Base-by-base conservation (phyloP, 2,797 vertebrate genomes). In the Semotilus atromaculatus region DNA sequence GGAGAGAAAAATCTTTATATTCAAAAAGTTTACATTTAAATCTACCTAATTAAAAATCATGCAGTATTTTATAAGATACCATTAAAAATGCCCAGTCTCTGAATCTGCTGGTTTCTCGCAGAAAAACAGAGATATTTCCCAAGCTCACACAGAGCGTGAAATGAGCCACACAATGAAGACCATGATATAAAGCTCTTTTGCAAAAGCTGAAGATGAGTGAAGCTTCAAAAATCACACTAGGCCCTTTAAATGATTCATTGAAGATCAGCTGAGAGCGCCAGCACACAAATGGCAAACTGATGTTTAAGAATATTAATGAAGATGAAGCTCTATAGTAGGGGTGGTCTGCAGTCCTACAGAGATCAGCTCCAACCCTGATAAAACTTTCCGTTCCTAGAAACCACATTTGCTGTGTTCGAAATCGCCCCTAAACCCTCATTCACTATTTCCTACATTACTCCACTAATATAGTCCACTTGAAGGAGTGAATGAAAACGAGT, bases 91-190 rank as follows among this genome's bases (percentile, higher is more conserved):
- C 36, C 40, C 5, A 18, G 0, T 45, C 26, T 43, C n/a, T 18
- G 13, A 43, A 29, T 77, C 55, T 60, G 14, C 38, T 62, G 45
- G 70, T 62, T 43, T 76, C 82, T 45, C 67, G 51, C 51, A 80
- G 87, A 88, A 88, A 88, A 90, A 90, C 88, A 86, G 71, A 81
- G 85, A 86, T 48, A 74, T 48, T 67, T 84, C 10, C 62, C 53
- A 84, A 86, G 60, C 88, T 75, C 68, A 83, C 64, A 81, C 71
- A 87, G 36, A 81, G 80, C 13, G 53, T 10, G 60, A 58, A 77
- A n/a, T 64, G 60, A 83, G 80, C 80, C 87, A 72, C 86, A n/a
- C 26, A 80, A 85, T 16, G 67, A 70, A 72, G 36, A 38, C 62
- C 68, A 81, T 68, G 23, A 77, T 19, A 77, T 19, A 40, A 60